Evolutionary conservation across 2,113 vertebrate species (phyloP).

Genomic region (Antigone vipio): DNA sequence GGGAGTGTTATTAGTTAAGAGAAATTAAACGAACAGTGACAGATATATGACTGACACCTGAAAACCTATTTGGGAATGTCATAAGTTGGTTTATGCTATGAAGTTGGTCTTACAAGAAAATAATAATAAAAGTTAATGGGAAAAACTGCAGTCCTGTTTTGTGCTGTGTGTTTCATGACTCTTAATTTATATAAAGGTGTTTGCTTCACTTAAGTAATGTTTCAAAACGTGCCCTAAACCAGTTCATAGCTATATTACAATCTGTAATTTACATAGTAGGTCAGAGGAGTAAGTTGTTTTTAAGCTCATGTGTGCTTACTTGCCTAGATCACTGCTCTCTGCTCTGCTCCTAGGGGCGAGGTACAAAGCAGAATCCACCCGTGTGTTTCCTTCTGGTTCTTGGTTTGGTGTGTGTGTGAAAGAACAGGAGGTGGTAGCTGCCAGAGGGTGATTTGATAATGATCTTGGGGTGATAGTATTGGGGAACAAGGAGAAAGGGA

Average conservation of each 20-base stretch:
- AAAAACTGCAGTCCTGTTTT: not conserved
- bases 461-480: not conserved
- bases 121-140: not conserved
- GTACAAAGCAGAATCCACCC: not conserved
- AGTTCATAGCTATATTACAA: not conserved
- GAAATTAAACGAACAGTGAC: not conserved
- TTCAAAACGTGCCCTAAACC: not conserved
- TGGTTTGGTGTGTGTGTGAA: not conserved
- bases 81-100: not conserved
- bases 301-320: accelerated
- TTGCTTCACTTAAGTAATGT: not conserved
- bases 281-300: not conserved
- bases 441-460: not conserved
- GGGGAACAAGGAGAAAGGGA: not conserved
- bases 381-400: not conserved
- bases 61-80: not conserved
- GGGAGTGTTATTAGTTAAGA: not conserved
- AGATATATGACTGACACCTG: not conserved
- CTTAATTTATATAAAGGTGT: not conserved
- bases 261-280: not conserved
- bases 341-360: not conserved
- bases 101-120: not conserved
- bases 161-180: not conserved
- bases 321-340: not conserved
- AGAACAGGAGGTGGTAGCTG: not conserved